phyloP scores from a whole-genome alignment of 2,113 vertebrate species.

The Myotis brandtii region DNA sequence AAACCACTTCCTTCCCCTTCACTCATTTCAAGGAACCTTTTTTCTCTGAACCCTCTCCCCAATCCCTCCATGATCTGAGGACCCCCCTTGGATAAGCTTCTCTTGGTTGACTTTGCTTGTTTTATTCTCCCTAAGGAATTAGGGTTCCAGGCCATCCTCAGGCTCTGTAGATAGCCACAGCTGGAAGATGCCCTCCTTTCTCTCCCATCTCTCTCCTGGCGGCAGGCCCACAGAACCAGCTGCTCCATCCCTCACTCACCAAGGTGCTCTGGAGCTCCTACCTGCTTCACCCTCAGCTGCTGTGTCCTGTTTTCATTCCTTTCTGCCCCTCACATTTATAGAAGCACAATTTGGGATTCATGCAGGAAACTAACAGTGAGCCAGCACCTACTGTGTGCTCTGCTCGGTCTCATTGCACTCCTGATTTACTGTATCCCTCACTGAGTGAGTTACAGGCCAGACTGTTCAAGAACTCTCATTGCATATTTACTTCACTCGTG shows the following conservation, averaged over 20 bases:
- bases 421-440: background rate
- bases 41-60: background rate
- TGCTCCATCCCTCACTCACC: background rate
- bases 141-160: rapidly evolving
- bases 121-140: background rate
- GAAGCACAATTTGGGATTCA: too few species aligned
- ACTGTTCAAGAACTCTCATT: background rate
- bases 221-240: background rate
- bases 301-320: background rate
- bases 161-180: background rate
- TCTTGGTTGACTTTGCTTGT: background rate
- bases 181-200: background rate
- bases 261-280: rapidly evolving
- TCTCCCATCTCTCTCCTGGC: background rate
- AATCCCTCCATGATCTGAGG: background rate
- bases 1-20: background rate
- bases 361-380: background rate
- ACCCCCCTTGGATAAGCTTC: background rate
- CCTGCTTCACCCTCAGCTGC: background rate
- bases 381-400: background rate
- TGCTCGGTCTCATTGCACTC: background rate
- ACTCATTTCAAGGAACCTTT: background rate
- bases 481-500: background rate
- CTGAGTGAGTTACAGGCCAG: background rate
- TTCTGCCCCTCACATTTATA: background rate